Evolutionary conservation across 2,888 invertebrate species (phyloP).

Genomic region (Drosophila helvetica): DNA sequence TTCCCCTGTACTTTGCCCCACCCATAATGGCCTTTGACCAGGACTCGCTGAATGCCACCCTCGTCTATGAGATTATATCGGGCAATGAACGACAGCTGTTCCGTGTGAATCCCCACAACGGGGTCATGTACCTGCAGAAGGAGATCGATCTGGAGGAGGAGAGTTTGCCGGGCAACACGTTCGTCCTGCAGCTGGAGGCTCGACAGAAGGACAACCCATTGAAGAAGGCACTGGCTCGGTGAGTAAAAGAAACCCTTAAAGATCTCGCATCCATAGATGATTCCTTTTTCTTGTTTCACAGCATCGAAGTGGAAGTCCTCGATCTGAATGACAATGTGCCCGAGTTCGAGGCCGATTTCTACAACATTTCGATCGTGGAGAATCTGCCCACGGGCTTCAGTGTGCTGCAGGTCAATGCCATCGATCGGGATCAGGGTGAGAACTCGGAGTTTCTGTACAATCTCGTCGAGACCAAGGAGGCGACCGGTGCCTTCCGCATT

Average conservation of each 20-base stretch:
- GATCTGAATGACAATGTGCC: slow-evolving; percentile 91
- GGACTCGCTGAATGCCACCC: slow-evolving; percentile 90
- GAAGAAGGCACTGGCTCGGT: slow-evolving; percentile 88
- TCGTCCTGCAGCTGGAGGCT: slow-evolving; percentile 91
- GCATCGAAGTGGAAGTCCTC: slow-evolving; percentile 80
- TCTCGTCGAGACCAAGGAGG: slow-evolving; percentile 87
- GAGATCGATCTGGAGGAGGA: slow-evolving; percentile 93
- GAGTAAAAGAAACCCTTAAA: background rate
- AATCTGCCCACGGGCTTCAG: slow-evolving; percentile 92
- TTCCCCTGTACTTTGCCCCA: slow-evolving; percentile 88
- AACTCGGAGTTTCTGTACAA: slow-evolving; percentile 93
- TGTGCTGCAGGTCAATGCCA: slow-evolving; percentile 87
- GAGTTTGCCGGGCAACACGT: slow-evolving; percentile 89
- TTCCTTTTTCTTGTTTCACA: slow-evolving; percentile 17
- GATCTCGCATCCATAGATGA: background rate
- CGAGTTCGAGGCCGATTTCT: slow-evolving; percentile 94
- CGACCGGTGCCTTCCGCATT: slow-evolving; percentile 90
- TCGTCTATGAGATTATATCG: slow-evolving; percentile 91
- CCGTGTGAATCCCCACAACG: slow-evolving; percentile 89
- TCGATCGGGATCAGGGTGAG: slow-evolving; percentile 92
- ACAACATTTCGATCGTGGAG: slow-evolving; percentile 96
- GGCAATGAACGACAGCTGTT: slow-evolving; percentile 92
- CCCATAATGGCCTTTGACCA: slow-evolving; percentile 92
- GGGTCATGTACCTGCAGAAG: slow-evolving; percentile 90
- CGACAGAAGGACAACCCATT: slow-evolving; percentile 91